Base-by-base conservation (phyloP, 2,797 vertebrate species). In the Hapalemur alaotrensis region DNA sequence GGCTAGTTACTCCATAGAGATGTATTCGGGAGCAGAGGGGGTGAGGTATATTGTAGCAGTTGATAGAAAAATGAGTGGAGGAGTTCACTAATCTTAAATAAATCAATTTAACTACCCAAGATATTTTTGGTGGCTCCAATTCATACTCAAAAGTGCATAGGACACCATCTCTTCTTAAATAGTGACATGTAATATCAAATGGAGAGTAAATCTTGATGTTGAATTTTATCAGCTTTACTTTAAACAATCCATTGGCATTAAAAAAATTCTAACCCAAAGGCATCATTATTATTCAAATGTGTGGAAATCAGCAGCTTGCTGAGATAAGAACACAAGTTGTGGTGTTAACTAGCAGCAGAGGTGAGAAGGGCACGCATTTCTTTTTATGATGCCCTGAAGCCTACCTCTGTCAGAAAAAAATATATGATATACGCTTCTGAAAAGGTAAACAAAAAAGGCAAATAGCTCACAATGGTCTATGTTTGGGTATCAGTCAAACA, bases 231-330 rank as follows among this genome's bases (percentile, higher is more conserved):
- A 82, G n/a, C 23, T 57, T 93, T 73, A 69, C 25, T 67, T 75
- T 65, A 4, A 82, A 93, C 91, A 70, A 81, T 30, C 41, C 43
- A 11, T 57, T 67, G 63, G 43, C 88, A 50, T 43, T 95, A 67
- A 91, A 73, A 81, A 69, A 91, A 76, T 91, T 93, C 50, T 65
- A 65, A 93, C 57, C 69, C 35, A 48, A 72, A 93, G 67, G 63
- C 43, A 63, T 80, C 50, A 81, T 81, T 84, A 83, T 82, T 95
- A 90, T 84, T 97, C 46, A 93, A 67, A 90, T 48, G 43, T 87
- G 67, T 95, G 65, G 84, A 85, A 76, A 32, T 23, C 41, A 54
- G 85, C 52, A 90, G 65, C 76, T 95, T 92, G 91, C 92, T 85
- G 92, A 95, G 76, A 89, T 83, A 67, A 89, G 79, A 95, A 91